Evolutionary conservation across 1,140 invertebrate genomes (phyloP).

Genomic region (Paralvinella palmiformis): DNA sequence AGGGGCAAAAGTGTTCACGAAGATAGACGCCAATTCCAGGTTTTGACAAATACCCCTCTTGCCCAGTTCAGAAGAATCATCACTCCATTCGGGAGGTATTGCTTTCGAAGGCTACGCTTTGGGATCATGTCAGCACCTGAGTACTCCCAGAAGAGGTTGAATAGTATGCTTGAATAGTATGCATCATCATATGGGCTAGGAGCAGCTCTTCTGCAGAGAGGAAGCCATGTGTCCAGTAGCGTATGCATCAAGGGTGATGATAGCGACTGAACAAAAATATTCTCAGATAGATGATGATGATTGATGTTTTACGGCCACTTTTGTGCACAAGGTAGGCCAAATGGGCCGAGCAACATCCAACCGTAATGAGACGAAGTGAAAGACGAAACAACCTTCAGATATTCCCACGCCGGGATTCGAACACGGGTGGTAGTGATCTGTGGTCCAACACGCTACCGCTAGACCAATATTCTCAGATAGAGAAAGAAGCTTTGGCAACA

Average conservation of each 20-base stretch:
- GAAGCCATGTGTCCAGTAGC: slow-evolving; percentile 33
- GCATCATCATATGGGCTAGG: slow-evolving; percentile 39
- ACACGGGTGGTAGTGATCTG: no score
- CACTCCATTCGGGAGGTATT: slow-evolving; percentile 24
- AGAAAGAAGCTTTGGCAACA: slow-evolving; percentile 52
- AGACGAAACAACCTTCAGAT: no score
- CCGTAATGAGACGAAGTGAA: no score
- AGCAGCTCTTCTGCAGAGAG: slow-evolving; percentile 46
- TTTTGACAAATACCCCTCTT: slow-evolving; percentile 24
- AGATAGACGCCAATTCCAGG: slow-evolving; percentile 23
- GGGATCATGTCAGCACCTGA: no score
- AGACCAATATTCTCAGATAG: no score
- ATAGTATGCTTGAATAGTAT: slow-evolving; percentile 33
- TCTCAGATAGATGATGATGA: no score
- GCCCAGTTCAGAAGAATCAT: slow-evolving; percentile 28
- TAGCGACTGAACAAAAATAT: slow-evolving; percentile 7
- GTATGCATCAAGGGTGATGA: slow-evolving; percentile 42
- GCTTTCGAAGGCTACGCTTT: slow-evolving; percentile 24
- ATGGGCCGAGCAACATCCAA: no score
- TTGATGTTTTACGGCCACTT: no score
- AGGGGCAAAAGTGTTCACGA: slow-evolving; percentile 27
- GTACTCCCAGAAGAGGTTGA: slow-evolving; percentile 37
- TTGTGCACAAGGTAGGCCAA: no score
- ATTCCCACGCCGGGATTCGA: no score
- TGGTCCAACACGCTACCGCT: no score